These are phyloP conservation scores for Megathymus violae DNA, from an alignment of 1,140 invertebrate species.

Conservation along the genomic window DNA sequence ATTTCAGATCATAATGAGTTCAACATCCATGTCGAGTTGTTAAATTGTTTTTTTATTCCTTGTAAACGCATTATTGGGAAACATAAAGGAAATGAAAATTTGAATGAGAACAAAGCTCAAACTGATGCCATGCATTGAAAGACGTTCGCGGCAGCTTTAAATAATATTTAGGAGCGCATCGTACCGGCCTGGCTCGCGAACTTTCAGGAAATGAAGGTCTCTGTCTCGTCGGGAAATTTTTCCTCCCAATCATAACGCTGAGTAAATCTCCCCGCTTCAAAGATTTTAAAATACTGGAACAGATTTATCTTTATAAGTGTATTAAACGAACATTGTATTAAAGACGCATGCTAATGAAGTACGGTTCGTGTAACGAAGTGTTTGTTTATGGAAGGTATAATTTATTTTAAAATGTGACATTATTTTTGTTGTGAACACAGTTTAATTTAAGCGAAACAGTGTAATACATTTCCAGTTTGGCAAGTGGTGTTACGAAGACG, in stretches of 20 bases:
- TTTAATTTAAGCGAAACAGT: neutral
- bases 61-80: constrained; percentile 38
- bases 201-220: constrained; percentile 76
- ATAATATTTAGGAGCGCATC: constrained; percentile 76
- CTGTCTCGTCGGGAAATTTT: constrained; percentile 77
- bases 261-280: constrained; percentile 67
- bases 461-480: constrained; percentile 24
- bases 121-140: constrained; percentile 67
- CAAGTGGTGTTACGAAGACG: constrained; percentile 22
- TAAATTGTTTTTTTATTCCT: constrained; percentile 18
- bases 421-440: constrained; percentile 1
- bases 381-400: neutral
- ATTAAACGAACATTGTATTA: constrained; percentile 56
- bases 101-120: constrained; percentile 62
- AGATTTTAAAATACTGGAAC: constrained; percentile 72
- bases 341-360: constrained; percentile 17
- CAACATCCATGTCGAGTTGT: constrained; percentile 8
- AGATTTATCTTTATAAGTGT: constrained; percentile 70
- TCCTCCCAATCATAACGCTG: constrained; percentile 74
- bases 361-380: constrained; percentile 10
- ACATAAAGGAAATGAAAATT: constrained; percentile 67
- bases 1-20: constrained; percentile 24
- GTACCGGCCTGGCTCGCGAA: constrained; percentile 58
- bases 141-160: constrained; percentile 75
- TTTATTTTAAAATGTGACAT: constrained; percentile 8